phyloP scores from a whole-genome alignment of 2,888 invertebrate genomes.

The Craniophora ligustri region DNA sequence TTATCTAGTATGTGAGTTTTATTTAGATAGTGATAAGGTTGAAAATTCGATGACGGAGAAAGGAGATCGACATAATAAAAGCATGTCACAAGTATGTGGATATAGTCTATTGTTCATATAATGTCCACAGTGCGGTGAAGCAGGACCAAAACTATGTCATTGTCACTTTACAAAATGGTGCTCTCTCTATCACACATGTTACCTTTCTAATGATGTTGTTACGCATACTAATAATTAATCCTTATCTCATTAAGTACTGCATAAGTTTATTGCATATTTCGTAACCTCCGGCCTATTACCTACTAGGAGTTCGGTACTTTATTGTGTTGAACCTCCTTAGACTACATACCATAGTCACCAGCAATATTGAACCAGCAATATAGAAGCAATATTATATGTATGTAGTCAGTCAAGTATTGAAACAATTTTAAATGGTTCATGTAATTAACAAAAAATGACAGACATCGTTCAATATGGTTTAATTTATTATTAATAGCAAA shows the following conservation, averaged over 20 bases:
- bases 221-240: slow-evolving; percentile 41
- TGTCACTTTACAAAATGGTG: slow-evolving; percentile 53
- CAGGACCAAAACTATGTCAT: slow-evolving; percentile 61
- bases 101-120: slow-evolving; percentile 51
- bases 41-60: slow-evolving; percentile 25
- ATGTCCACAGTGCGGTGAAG: slow-evolving; percentile 42
- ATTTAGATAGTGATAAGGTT: slow-evolving; percentile 20
- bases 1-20: slow-evolving; percentile 15
- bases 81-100: slow-evolving; percentile 49
- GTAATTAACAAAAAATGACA: slow-evolving; percentile 1
- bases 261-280: slow-evolving; percentile 28
- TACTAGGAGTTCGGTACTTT: no score
- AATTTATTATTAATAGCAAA: slow-evolving; percentile 9
- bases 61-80: slow-evolving; percentile 41
- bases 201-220: slow-evolving; percentile 56
- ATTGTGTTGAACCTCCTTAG: no score
- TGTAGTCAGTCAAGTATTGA: no score
- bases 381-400: no score
- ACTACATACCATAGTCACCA: no score
- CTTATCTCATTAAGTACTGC: slow-evolving; percentile 36
- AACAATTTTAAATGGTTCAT: no score
- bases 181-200: slow-evolving; percentile 49
- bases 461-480: neutral
- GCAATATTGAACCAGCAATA: no score
- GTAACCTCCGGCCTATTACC: no score